These are phyloP conservation scores for Pipistrellus nathusii DNA, from an alignment of 2,797 vertebrate species.

Conservation along the genomic window DNA sequence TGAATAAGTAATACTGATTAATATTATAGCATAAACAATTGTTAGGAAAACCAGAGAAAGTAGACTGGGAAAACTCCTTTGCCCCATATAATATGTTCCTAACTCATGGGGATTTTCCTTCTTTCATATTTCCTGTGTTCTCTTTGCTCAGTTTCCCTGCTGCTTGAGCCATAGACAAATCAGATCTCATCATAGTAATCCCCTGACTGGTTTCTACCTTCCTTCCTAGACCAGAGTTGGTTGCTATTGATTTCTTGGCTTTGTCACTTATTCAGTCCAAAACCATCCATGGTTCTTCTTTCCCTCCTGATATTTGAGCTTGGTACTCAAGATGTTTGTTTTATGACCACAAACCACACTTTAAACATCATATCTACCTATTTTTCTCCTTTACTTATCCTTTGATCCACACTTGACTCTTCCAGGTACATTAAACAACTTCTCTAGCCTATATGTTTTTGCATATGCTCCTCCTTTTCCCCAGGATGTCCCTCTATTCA, in stretches of 20 bases:
- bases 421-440: neutral
- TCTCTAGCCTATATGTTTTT: neutral
- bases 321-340: neutral
- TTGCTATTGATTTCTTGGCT: neutral
- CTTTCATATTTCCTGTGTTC: constrained; percentile 51
- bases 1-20: constrained; percentile 51
- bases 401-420: neutral
- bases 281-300: neutral
- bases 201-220: neutral
- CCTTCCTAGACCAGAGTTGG: neutral
- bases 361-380: neutral
- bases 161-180: neutral
- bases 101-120: constrained; percentile 43
- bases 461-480: neutral
- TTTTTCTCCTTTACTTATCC: neutral
- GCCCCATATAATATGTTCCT: neutral
- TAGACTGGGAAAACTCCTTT: constrained; percentile 54
- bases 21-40: constrained; percentile 68
- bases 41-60: constrained; percentile 61
- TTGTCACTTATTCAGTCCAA: neutral
- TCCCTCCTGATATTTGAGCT: neutral
- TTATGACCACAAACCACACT: neutral
- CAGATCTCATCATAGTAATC: neutral
- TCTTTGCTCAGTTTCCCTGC: neutral
- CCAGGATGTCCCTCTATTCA: neutral